A percentile compares a stretch with the other conserved stretches of the same genome.
Conservation (phyloP, 53 echinoderm and acorn worm species). For the Zoroaster sp. region DNA sequence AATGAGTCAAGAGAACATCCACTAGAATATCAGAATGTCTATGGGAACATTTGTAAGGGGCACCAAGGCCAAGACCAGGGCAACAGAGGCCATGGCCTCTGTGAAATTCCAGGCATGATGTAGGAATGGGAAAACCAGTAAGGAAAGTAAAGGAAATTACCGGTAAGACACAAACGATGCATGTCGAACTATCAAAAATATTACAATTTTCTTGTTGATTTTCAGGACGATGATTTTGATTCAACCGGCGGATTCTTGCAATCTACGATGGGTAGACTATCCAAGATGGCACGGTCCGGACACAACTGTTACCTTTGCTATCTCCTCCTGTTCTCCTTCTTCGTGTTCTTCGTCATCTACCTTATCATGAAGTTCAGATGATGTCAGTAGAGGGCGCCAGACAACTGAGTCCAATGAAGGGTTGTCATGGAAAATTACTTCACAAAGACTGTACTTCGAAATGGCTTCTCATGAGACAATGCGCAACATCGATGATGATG, state of each 20-base stretch:
- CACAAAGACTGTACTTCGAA: too few relatives aligned
- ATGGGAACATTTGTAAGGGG: too few relatives aligned
- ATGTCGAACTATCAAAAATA: not conserved
- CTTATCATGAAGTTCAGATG: constrained; percentile 81
- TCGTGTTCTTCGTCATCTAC: constrained; percentile 90
- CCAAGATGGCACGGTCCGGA: constrained; percentile 75
- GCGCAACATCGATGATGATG: too few relatives aligned
- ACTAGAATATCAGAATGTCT: too few relatives aligned
- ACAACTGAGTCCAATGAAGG: too few relatives aligned
- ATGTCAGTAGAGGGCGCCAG: not conserved
- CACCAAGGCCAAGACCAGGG: too few relatives aligned
- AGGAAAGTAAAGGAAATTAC: not conserved
- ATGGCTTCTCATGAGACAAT: too few relatives aligned
- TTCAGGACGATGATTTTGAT: constrained; percentile 89
- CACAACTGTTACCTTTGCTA: constrained; percentile 86
- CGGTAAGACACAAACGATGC: not conserved
- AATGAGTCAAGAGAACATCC: too few relatives aligned
- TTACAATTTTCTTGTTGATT: not conserved
- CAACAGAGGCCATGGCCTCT: too few relatives aligned
- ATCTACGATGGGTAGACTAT: constrained; percentile 78
- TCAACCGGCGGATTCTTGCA: constrained; percentile 69
- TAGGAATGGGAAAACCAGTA: too few relatives aligned
- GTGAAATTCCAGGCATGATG: too few relatives aligned
- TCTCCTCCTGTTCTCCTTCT: constrained; percentile 80
- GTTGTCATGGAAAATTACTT: too few relatives aligned